A percentile compares a stretch with the other conserved stretches of the same genome.
Conservation (phyloP, 2,113 vertebrate species). For the Theropithecus gelada region DNA sequence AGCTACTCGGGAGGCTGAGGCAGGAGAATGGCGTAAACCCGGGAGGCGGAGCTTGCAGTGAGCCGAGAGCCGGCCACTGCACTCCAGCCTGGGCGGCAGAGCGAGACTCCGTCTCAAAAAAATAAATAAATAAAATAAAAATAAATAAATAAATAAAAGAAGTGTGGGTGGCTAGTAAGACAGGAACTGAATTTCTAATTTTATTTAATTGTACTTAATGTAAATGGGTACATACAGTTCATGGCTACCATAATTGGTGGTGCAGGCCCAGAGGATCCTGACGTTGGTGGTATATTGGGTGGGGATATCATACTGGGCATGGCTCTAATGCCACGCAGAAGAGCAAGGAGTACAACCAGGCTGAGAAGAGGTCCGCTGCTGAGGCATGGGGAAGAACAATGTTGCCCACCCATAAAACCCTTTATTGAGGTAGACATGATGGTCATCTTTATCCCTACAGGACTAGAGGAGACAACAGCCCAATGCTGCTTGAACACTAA, state of each 20-base stretch:
- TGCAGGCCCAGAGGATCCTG: background rate
- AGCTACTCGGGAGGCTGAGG: too few species aligned
- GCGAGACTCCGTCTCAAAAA: too few species aligned
- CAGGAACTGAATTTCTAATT: background rate
- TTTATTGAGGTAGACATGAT: background rate
- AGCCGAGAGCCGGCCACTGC: too few species aligned
- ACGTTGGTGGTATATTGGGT: background rate
- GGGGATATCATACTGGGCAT: accelerated
- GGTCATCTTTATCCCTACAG: background rate
- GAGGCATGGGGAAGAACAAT: background rate
- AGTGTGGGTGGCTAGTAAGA: background rate
- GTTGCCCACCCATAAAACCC: background rate
- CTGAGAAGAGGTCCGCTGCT: background rate
- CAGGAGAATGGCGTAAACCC: too few species aligned
- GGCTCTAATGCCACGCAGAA: background rate
- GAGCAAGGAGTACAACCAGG: background rate
- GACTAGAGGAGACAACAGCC: background rate
- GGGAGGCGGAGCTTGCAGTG: too few species aligned
- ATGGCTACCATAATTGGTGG: background rate
- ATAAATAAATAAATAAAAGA: too few species aligned
- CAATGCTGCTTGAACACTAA: background rate
- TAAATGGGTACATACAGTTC: background rate
- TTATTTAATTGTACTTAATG: background rate
- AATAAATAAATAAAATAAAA: too few species aligned
- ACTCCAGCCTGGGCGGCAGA: too few species aligned